Conservation (phyloP, 1,140 invertebrate genomes). For the Drosophila sturtevanti region DNA sequence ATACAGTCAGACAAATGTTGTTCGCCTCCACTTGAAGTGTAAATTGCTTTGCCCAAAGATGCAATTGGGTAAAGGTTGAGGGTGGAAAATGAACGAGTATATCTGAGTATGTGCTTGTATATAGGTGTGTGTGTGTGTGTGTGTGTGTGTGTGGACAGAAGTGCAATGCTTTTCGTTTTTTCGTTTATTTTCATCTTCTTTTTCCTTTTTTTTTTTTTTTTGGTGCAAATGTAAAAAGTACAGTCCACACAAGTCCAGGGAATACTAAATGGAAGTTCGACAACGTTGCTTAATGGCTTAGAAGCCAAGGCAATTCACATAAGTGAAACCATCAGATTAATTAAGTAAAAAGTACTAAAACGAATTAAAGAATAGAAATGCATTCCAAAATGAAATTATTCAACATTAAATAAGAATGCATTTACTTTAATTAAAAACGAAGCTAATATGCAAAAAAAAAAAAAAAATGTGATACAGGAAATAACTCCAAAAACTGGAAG, state of each 20-base stretch:
- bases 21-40: constrained; percentile 47
- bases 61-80: constrained; percentile 31
- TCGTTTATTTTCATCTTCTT: not conserved
- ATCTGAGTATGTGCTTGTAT: too few relatives aligned
- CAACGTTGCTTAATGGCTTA: constrained; percentile 53
- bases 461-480: too few relatives aligned
- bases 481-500: too few relatives aligned
- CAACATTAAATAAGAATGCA: not conserved
- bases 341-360: constrained; percentile 1
- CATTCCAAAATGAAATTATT: not conserved
- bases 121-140: constrained; percentile 9
- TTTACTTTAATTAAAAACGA: not conserved
- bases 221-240: constrained; percentile 31
- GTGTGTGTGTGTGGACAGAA: not conserved
- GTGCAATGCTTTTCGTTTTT: not conserved
- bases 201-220: not conserved
- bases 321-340: constrained; percentile 21
- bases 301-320: constrained; percentile 59
- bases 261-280: constrained; percentile 52
- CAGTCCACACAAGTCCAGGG: constrained; percentile 29
- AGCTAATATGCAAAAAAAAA: too few relatives aligned
- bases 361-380: constrained; percentile 13
- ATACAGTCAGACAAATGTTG: constrained; percentile 35
- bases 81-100: constrained; percentile 14
- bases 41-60: constrained; percentile 57